These are phyloP conservation scores for Nothocercus julius DNA, from an alignment of 2,113 vertebrate species.

Conservation along the genomic window DNA sequence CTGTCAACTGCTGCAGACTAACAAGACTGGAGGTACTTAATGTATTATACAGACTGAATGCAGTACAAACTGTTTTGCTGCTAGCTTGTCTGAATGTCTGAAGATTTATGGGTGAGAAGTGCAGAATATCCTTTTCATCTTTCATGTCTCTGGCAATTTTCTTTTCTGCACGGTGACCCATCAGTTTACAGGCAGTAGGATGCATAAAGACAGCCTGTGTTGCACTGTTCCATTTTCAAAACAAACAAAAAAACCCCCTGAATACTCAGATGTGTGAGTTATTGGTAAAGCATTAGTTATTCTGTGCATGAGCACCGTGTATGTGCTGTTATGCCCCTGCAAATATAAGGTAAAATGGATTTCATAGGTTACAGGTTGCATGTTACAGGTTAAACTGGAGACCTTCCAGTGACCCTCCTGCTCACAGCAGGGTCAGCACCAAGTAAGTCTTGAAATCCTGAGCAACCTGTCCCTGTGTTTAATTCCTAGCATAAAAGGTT, in stretches of 20 bases:
- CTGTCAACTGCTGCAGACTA: conserved; percentile 5
- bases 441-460: not conserved
- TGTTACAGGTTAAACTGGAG: too few species aligned
- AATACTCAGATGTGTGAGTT: not conserved
- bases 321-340: not conserved
- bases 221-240: not conserved
- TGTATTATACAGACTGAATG: not conserved
- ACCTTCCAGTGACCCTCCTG: not conserved
- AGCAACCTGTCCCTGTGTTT: not conserved
- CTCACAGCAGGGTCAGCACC: not conserved
- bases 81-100: not conserved
- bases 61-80: not conserved
- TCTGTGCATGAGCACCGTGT: not conserved
- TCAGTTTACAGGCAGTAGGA: not conserved
- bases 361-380: not conserved
- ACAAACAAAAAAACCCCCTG: not conserved
- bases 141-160: not conserved
- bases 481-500: not conserved
- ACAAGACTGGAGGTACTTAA: not conserved
- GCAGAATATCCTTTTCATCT: not conserved
- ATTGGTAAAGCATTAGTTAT: not conserved
- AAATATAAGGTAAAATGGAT: not conserved
- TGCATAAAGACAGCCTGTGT: not conserved
- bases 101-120: not conserved
- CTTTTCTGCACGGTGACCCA: not conserved